Base-by-base conservation (phyloP, 2,888 invertebrate genomes). In the Eristalinus sepulchralis region DNA sequence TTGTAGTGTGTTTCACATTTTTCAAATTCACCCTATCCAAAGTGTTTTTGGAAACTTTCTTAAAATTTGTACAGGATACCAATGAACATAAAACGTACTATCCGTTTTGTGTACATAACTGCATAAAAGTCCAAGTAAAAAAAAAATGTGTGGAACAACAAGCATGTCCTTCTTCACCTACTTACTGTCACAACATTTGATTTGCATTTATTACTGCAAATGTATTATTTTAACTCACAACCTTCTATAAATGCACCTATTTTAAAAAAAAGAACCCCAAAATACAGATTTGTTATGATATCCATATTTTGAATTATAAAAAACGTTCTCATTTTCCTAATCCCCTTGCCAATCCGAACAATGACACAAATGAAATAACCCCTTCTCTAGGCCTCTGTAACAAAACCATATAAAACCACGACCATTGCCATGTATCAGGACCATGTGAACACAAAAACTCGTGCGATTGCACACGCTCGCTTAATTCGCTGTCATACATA, bases 341-440 rank as follows among this genome's bases (percentile, higher is more conserved):
- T 79, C 67, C 71, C 34, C 53, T 27, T 68, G 22, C 53, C 70
- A 76, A 86, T 55, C 63, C 66, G 55, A 33, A 82, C 81, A 86
- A 63, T 78, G 70, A 75, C 70, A 86, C 20, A 34, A 31, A 73
- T 82, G 83, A 34, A 31, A 73, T 82, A 86, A 86, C 78, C 83
- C 86, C 75, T 86, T 75, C 20, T 39, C 57, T 27, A 13, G 24
- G 34, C 27, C 59, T 20, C 22, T 17, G n/a, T 39, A 81, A 77
- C 81, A 81, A 64, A 76, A 68, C 70, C 63, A 33, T 75, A 72
- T 68, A 66, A 71, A 47, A 62, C 36, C 62, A 63, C 47, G 13
- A n/a, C 27, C 57, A 47, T 64, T 10, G n/a, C 27, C 57, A 47
- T 70, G 60, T 11, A 17, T 8, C 47, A 17, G n/a, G 1, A 17